Percentiles rank a stretch among this genome's conserved stretches.
Conservation (phyloP, 1,140 invertebrate species). For the Archivesica marissinica region DNA sequence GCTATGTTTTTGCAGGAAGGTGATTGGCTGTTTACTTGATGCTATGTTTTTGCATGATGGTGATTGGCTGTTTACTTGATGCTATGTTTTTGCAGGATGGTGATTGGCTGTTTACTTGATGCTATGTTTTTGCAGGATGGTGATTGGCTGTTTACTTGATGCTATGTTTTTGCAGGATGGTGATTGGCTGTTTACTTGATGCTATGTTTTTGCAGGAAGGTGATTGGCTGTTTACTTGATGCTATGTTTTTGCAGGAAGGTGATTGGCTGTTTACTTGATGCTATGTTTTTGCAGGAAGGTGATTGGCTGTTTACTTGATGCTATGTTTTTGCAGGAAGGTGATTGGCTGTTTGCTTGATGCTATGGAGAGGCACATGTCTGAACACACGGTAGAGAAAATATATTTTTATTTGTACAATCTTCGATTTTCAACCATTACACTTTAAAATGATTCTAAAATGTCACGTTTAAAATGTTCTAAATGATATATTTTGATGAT, state of each 20-base stretch:
- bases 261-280: not conserved
- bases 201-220: not conserved
- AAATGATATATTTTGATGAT: too few relatives aligned
- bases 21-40: too few relatives aligned
- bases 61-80: too few relatives aligned
- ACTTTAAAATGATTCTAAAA: too few relatives aligned
- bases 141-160: not conserved
- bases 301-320: conserved; percentile 83
- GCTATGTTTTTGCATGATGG: too few relatives aligned
- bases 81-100: too few relatives aligned
- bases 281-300: not conserved
- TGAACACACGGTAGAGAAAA: conserved; percentile 92
- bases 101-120: too few relatives aligned
- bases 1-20: too few relatives aligned
- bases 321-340: conserved; percentile 82
- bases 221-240: not conserved
- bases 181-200: not conserved
- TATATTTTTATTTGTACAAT: too few relatives aligned
- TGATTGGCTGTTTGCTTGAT: conserved; percentile 83
- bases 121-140: too few relatives aligned
- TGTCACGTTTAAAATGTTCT: too few relatives aligned
- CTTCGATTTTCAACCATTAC: too few relatives aligned
- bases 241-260: not conserved
- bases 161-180: not conserved
- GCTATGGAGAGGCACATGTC: conserved; percentile 93